phyloP scores from a whole-genome alignment of 2,113 vertebrate genomes.

The Rhynchomys soricoides region DNA sequence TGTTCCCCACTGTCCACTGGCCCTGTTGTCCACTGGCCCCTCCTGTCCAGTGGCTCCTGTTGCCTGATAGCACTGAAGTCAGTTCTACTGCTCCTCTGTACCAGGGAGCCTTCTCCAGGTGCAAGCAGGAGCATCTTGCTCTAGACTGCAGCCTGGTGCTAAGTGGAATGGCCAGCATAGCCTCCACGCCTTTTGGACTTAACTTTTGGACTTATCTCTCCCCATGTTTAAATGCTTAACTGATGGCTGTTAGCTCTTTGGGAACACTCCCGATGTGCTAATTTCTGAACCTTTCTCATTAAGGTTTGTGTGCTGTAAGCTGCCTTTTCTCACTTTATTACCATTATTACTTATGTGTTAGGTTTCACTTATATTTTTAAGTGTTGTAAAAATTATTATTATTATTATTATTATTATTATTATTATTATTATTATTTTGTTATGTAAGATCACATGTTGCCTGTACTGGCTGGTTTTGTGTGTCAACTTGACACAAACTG shows the following conservation, averaged over 20 bases:
- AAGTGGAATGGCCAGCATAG: neutral
- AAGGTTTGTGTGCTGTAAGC: neutral
- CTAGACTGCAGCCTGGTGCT: too few species aligned
- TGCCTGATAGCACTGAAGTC: neutral
- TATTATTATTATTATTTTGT: too few species aligned
- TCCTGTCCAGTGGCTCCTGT: neutral
- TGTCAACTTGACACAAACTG: too few species aligned
- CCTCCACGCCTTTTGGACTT: neutral
- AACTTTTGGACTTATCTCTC: neutral
- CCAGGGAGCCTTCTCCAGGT: neutral
- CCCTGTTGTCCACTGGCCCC: neutral
- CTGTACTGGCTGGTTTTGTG: too few species aligned
- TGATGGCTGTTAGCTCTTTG: neutral
- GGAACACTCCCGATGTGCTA: neutral
- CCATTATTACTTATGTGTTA: neutral
- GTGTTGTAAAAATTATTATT: neutral
- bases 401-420: too few species aligned
- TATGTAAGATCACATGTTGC: neutral
- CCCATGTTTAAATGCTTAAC: neutral
- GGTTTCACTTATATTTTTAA: neutral
- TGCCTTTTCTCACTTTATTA: constrained; percentile 13
- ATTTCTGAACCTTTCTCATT: neutral
- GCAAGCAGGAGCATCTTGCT: neutral
- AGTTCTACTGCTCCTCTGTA: neutral
- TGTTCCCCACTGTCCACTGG: too few species aligned